Base-by-base conservation (phyloP, 2,113 vertebrate genomes). In the Melanocharis versteri region DNA sequence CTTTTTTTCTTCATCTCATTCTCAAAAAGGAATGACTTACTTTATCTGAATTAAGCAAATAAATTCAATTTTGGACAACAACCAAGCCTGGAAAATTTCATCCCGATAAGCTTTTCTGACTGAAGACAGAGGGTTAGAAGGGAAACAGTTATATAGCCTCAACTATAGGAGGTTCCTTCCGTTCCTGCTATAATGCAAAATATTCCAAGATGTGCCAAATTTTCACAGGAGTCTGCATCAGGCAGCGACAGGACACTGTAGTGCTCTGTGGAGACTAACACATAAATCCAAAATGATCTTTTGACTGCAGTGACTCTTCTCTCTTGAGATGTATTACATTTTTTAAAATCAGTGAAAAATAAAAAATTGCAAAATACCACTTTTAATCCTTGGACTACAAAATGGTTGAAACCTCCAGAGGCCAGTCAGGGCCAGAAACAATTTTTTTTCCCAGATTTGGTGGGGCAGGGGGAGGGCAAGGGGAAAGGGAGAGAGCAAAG, bases 401-500 rank as follows among this genome's bases (percentile, higher is more conserved):
- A 90, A 93, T 64, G 42, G 62, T 83, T 89, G 80, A 92, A 93
- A 60, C 51, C 89, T 75, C 85, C n/a, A 60, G 82, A 95, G 93
- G 84, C 62, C 18, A 51, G 54, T 54, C 10, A 9, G 44, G 79
- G 88, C 92, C 91, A 95, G 88, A 95, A 96, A 84, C 88, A 97
- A 70, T 28, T 90, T 92, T 90, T 87, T 96, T 96, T 53, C 83
- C 86, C 90, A 94, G 94, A 78, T 57, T 31, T 85, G 78, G 83
- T 40, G 44, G 51, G 42, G 76, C 58, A 87, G 66, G 14, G 72
- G 69, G 37, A 92, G 95, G 94, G 79, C 86, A 95, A 92, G 84
- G 92, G 78, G 77, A 90, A 80, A 89, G 69, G 48, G 71, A 96
- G 96, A 96, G 94, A 97, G 97, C 91, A 97, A 96, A 96, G 96